These are phyloP conservation scores for Drosophila novamexicana DNA, from an alignment of 1,140 invertebrate genomes.

Conservation along the genomic window DNA sequence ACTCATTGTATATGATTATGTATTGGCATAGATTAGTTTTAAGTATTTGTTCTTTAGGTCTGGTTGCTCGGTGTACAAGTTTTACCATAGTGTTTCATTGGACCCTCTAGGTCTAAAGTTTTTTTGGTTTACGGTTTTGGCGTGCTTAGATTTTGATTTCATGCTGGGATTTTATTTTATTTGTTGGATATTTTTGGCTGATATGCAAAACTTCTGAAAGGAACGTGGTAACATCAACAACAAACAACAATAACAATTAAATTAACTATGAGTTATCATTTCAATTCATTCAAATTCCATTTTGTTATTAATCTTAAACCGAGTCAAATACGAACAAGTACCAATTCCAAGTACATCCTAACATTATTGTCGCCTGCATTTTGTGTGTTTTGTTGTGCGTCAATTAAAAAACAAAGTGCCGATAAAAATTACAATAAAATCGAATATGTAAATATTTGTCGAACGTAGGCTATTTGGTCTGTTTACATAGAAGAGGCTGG, in stretches of 20 bases:
- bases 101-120: slow-evolving; percentile 33
- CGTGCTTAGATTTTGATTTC: slow-evolving; percentile 42
- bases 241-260: slow-evolving; percentile 59
- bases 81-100: slow-evolving; percentile 56
- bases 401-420: slow-evolving; percentile 44
- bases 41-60: slow-evolving; percentile 23
- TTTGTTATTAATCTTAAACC: slow-evolving; percentile 51
- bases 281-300: slow-evolving; percentile 41
- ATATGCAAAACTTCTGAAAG: neutral
- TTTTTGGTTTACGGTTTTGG: slow-evolving; percentile 11
- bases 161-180: neutral
- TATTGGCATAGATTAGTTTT: slow-evolving; percentile 32
- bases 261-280: slow-evolving; percentile 31
- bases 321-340: slow-evolving; percentile 55
- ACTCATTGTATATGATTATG: slow-evolving; percentile 21
- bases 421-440: slow-evolving; percentile 35
- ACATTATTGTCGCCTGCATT: slow-evolving; percentile 75
- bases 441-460: slow-evolving; percentile 30
- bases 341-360: slow-evolving; percentile 63
- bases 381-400: slow-evolving; percentile 36
- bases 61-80: slow-evolving; percentile 72
- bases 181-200: too few relatives aligned
- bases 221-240: slow-evolving; percentile 39
- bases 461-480: slow-evolving; percentile 6
- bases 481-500: slow-evolving; percentile 11